Conservation (phyloP, 1,140 invertebrate species). For the Micrasema longulum region DNA sequence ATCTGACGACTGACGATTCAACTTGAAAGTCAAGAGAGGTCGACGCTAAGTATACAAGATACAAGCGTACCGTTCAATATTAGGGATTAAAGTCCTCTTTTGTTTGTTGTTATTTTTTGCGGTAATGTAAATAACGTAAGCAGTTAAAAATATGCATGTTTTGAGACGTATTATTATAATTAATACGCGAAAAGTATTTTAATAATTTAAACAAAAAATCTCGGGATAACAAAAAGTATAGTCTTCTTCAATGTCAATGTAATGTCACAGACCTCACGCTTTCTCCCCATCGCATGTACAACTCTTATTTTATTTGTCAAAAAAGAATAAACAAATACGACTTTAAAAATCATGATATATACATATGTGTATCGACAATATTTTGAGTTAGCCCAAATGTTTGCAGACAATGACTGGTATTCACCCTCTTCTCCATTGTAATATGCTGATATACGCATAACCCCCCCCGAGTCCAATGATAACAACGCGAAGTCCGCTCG, state of each 20-base stretch:
- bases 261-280: conserved; percentile 9
- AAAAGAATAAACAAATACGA: too few relatives aligned
- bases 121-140: too few relatives aligned
- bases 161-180: neutral
- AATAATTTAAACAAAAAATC: too few relatives aligned
- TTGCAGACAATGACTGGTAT: too few relatives aligned
- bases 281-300: too few relatives aligned
- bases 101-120: neutral
- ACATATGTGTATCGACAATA: too few relatives aligned
- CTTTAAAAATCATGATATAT: too few relatives aligned
- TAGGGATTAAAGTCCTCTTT: conserved; percentile 9
- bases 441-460: too few relatives aligned
- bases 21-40: conserved; percentile 22
- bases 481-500: conserved; percentile 42
- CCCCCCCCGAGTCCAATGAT: conserved; percentile 29
- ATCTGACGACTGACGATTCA: conserved; percentile 11
- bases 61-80: neutral
- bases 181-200: neutral
- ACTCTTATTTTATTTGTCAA: too few relatives aligned
- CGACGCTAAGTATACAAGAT: neutral
- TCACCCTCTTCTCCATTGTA: too few relatives aligned
- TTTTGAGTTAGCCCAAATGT: too few relatives aligned
- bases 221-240: too few relatives aligned
- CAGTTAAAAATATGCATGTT: neutral
- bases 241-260: conserved; percentile 34